Conservation (phyloP, 2,113 vertebrate species). For the Mastomys coucha region DNA sequence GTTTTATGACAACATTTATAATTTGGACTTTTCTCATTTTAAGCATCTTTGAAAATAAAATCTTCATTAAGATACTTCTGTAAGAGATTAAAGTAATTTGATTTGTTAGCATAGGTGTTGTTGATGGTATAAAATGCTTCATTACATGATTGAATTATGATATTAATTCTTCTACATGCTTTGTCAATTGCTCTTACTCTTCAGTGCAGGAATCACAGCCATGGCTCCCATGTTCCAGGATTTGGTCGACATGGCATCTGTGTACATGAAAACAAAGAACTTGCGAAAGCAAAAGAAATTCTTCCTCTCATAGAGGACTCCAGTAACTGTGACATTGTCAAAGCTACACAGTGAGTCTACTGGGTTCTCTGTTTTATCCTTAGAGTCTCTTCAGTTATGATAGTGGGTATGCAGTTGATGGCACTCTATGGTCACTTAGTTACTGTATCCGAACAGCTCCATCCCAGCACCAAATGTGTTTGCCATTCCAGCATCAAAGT, state of each 20-base stretch:
- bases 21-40: conserved; percentile 44
- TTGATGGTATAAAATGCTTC: conserved; percentile 11
- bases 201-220: conserved; percentile 87
- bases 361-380: not conserved
- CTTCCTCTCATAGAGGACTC: conserved; percentile 90
- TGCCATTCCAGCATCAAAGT: not conserved
- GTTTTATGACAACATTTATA: conserved; percentile 30
- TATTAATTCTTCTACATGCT: conserved; percentile 38
- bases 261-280: conserved; percentile 77
- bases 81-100: not conserved
- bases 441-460: not conserved
- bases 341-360: conserved; percentile 95
- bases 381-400: not conserved
- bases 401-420: not conserved
- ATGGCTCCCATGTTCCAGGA: conserved; percentile 86
- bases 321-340: conserved; percentile 95
- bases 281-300: conserved; percentile 86
- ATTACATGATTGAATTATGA: not conserved
- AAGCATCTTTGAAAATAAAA: conserved; percentile 24
- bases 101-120: not conserved
- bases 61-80: not conserved
- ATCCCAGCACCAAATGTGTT: not conserved
- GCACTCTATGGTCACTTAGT: not conserved
- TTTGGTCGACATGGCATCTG: conserved; percentile 69
- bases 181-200: conserved; percentile 65